A percentile compares a stretch with the other conserved stretches of the same genome.
These are phyloP conservation scores for Drosophila lowei DNA, from an alignment of 1,140 invertebrate genomes.

Conservation along the genomic window DNA sequence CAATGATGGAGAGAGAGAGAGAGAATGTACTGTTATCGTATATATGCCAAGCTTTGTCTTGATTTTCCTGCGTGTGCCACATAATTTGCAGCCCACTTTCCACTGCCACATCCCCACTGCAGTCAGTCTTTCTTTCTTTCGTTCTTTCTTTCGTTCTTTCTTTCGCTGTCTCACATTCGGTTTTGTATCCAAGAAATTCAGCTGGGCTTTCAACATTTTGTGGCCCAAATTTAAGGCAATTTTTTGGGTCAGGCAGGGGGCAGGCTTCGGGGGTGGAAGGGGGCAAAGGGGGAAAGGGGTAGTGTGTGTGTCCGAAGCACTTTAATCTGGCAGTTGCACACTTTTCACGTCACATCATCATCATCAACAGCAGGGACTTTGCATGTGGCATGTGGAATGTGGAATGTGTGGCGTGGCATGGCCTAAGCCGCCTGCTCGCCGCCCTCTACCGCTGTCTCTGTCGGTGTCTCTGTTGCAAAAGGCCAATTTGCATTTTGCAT, in stretches of 20 bases:
- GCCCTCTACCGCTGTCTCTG: not conserved
- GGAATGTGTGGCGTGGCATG: constrained; percentile 1
- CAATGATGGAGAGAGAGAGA: not conserved
- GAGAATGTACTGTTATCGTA: constrained; percentile 11
- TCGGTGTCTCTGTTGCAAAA: not conserved
- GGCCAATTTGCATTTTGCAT: constrained; percentile 73
- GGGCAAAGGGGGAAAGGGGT: too few species aligned
- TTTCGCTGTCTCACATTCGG: constrained; percentile 4
- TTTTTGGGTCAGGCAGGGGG: constrained; percentile 1
- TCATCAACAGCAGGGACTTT: too few species aligned
- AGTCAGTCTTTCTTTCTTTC: not conserved
- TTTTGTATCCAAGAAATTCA: constrained; percentile 21
- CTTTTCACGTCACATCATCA: constrained; percentile 9
- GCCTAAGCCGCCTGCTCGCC: constrained; percentile 43
- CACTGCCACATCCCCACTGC: too few species aligned
- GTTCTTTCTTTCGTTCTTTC: not conserved
- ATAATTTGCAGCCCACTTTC: constrained; percentile 33
- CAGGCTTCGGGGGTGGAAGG: not conserved
- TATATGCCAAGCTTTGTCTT: constrained; percentile 69
- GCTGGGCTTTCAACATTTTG: constrained; percentile 18
- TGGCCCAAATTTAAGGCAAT: constrained; percentile 16
- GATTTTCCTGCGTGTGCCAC: constrained; percentile 62
- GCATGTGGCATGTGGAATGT: constrained; percentile 24
- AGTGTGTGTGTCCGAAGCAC: constrained; percentile 1
- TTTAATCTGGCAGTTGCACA: constrained; percentile 39